Evolutionary conservation across 23 tunicate species (phyloP).

Genomic region (Corella eumyota): DNA sequence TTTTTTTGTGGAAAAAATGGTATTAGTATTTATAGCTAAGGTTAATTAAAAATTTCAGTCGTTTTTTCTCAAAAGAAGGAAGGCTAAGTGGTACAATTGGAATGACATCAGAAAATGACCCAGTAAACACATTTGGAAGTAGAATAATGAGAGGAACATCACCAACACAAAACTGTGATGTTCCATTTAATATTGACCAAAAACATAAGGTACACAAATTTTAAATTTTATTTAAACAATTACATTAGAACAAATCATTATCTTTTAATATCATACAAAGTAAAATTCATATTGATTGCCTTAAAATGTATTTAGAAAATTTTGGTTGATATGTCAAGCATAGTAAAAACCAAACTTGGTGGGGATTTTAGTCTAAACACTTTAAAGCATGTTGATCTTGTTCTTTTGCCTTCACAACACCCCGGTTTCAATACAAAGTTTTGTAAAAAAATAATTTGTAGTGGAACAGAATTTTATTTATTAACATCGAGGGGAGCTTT

Average conservation of each 20-base stretch:
- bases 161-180: constrained; percentile 1
- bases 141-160: constrained; percentile 15
- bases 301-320: not conserved
- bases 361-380: not conserved
- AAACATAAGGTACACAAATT: constrained; percentile 8
- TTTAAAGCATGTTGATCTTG: constrained; percentile 10
- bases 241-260: no score
- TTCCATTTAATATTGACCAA: constrained; percentile 15
- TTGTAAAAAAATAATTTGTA: no score
- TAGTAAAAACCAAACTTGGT: not conserved
- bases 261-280: no score
- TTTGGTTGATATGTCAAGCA: constrained; percentile 1
- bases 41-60: no score
- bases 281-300: not conserved
- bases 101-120: constrained; percentile 70
- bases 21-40: no score
- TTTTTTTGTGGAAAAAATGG: no score
- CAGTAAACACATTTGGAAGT: constrained; percentile 8
- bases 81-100: constrained; percentile 49
- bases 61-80: no score
- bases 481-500: constrained; percentile 6
- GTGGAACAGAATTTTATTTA: not conserved
- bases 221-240: no score
- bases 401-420: not conserved
- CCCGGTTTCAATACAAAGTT: no score